A percentile compares a stretch with the other conserved stretches of the same genome.
phyloP scores from a whole-genome alignment of 2,888 invertebrate species.

The Caenorhabditis sp. region DNA sequence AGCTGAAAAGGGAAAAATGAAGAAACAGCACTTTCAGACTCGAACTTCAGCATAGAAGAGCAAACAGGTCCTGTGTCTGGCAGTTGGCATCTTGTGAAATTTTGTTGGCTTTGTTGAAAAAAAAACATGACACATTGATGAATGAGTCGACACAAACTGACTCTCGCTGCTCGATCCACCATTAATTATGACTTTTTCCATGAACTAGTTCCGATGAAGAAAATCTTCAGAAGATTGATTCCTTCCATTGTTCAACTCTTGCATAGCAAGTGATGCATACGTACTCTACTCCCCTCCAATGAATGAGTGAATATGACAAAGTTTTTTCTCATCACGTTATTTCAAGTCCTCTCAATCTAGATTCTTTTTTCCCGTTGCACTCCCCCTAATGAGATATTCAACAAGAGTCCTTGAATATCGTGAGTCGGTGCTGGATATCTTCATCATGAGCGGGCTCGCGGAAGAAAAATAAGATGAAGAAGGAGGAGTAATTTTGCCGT shows the following conservation, averaged over 20 bases:
- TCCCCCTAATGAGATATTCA: constrained; percentile 64
- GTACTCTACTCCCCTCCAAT: neutral
- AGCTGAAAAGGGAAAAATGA: neutral
- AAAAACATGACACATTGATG: neutral
- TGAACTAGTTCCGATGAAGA: neutral
- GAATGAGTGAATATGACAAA: constrained; percentile 7
- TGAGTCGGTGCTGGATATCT: constrained; percentile 48
- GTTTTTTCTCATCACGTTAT: constrained; percentile 6
- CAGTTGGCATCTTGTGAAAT: no score
- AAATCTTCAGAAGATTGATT: neutral
- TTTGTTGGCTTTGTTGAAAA: neutral
- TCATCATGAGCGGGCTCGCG: constrained; percentile 23
- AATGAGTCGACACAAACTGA: neutral
- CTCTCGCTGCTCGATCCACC: neutral
- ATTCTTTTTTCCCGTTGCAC: constrained; percentile 36
- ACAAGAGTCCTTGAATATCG: constrained; percentile 57
- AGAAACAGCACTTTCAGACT: neutral
- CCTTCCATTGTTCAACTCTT: neutral
- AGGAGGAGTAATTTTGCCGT: constrained; percentile 47
- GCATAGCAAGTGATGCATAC: neutral
- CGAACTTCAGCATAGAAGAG: no score
- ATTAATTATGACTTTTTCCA: neutral
- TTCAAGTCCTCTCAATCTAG: constrained; percentile 21
- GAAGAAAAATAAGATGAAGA: constrained; percentile 14
- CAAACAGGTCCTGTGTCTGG: no score